Conservation (phyloP, 1,140 invertebrate genomes). For the Oncopodura yosiiana region DNA sequence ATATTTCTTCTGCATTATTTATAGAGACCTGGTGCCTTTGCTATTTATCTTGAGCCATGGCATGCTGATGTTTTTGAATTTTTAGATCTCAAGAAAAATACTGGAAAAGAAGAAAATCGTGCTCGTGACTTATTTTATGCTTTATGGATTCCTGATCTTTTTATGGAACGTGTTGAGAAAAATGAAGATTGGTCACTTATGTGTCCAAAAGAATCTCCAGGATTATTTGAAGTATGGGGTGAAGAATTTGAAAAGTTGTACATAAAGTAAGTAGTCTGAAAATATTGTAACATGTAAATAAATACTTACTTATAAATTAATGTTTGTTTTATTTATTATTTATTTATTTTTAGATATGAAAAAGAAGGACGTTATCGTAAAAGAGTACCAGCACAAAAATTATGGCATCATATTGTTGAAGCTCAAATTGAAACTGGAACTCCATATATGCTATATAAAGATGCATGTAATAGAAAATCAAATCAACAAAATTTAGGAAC, state of each 20-base stretch:
- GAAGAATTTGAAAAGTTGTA: conserved; percentile 90
- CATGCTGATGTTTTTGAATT: conserved; percentile 96
- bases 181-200: conserved; percentile 88
- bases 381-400: conserved; percentile 70
- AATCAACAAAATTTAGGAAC: conserved; percentile 99
- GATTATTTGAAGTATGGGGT: conserved; percentile 83
- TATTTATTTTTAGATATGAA: conserved; percentile 61
- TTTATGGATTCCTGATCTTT: conserved; percentile 96
- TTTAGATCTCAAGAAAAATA: conserved; percentile 87
- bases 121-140: conserved; percentile 97
- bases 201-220: conserved; percentile 91
- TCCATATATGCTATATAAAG: conserved; percentile 97
- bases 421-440: conserved; percentile 97
- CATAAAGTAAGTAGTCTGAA: conserved; percentile 46
- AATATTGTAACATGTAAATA: neutral
- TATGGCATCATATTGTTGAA: conserved; percentile 92
- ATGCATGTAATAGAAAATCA: conserved; percentile 92
- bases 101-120: conserved; percentile 81
- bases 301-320: neutral
- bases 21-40: conserved; percentile 91
- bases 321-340: neutral
- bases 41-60: conserved; percentile 98
- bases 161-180: conserved; percentile 89
- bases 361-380: conserved; percentile 61
- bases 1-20: conserved; percentile 9